Evolutionary conservation across 2,797 vertebrate species (phyloP).

Genomic region (Champsocephalus esox): DNA sequence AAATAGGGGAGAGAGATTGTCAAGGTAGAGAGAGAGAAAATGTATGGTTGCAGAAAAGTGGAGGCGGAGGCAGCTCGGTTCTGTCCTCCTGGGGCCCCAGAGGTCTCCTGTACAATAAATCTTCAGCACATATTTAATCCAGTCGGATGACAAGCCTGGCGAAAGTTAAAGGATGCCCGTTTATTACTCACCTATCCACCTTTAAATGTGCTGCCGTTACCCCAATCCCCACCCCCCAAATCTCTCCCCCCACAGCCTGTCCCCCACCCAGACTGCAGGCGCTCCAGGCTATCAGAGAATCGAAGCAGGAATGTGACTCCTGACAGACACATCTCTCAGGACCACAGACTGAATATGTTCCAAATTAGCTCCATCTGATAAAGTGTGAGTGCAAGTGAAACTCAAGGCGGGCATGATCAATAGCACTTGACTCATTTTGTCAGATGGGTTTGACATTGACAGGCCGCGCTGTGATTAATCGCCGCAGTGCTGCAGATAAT

Average conservation of each 20-base stretch:
- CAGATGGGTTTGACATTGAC: slow-evolving; percentile 74
- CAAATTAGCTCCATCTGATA: slow-evolving; percentile 84
- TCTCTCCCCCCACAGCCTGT: slow-evolving; percentile 54
- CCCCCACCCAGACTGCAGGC: slow-evolving; percentile 74
- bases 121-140: slow-evolving; percentile 77
- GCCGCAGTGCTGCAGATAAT: slow-evolving; percentile 68
- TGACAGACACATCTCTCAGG: slow-evolving; percentile 82
- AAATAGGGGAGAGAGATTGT: slow-evolving; percentile 48
- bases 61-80: slow-evolving; percentile 31
- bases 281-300: slow-evolving; percentile 78
- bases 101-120: slow-evolving; percentile 69
- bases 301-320: slow-evolving; percentile 81
- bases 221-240: slow-evolving; percentile 27
- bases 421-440: slow-evolving; percentile 76
- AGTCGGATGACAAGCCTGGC: slow-evolving; percentile 57
- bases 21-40: slow-evolving; percentile 47
- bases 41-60: slow-evolving; percentile 32
- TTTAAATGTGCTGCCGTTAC: slow-evolving; percentile 53
- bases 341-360: slow-evolving; percentile 81
- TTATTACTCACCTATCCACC: slow-evolving; percentile 74
- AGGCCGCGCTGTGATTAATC: slow-evolving; percentile 73
- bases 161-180: slow-evolving; percentile 71
- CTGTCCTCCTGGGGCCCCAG: slow-evolving; percentile 44
- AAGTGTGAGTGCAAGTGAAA: slow-evolving; percentile 83
- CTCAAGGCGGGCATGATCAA: slow-evolving; percentile 79